Percentiles rank a stretch among this genome's conserved stretches.
These are phyloP conservation scores for Drosophila hawaiiensis DNA, from an alignment of 2,888 invertebrate genomes.

Conservation along the genomic window DNA sequence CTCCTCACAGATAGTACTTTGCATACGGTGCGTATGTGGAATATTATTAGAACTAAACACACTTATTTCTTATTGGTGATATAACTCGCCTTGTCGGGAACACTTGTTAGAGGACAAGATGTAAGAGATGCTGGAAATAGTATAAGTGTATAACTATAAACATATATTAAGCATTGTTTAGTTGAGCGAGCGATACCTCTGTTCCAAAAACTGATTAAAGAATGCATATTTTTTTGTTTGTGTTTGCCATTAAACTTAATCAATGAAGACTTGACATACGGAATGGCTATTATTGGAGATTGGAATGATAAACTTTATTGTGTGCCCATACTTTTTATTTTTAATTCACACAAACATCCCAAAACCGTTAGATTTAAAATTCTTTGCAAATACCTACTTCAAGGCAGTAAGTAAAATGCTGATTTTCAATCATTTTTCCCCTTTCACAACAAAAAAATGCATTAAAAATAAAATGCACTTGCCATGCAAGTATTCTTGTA, in stretches of 20 bases:
- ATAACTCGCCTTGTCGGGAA: conserved; percentile 5
- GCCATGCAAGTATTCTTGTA: not conserved
- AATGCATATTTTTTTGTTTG: not conserved
- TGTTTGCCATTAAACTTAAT: not conserved
- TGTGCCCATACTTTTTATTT: not conserved
- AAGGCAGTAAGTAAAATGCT: not conserved
- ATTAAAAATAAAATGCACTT: not conserved
- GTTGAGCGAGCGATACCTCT: not conserved
- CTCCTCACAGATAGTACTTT: not conserved
- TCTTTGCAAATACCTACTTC: not conserved
- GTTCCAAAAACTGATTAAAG: not conserved
- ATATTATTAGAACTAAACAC: conserved; percentile 16
- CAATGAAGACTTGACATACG: not conserved
- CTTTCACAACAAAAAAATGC: no score
- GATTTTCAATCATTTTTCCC: not conserved
- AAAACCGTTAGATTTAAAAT: not conserved
- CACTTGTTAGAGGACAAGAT: conserved; percentile 2
- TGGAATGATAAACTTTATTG: not conserved
- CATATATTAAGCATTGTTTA: not conserved
- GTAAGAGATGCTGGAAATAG: conserved; percentile 7
- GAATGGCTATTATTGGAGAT: not conserved
- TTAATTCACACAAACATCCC: not conserved
- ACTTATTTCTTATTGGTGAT: conserved; percentile 7
- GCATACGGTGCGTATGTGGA: conserved; percentile 40
- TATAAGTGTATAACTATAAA: not conserved